Percentiles rank a stretch among this genome's conserved stretches.
These are phyloP conservation scores for Trichogramma evanescens DNA, from an alignment of 2,888 invertebrate species.

Conservation along the genomic window DNA sequence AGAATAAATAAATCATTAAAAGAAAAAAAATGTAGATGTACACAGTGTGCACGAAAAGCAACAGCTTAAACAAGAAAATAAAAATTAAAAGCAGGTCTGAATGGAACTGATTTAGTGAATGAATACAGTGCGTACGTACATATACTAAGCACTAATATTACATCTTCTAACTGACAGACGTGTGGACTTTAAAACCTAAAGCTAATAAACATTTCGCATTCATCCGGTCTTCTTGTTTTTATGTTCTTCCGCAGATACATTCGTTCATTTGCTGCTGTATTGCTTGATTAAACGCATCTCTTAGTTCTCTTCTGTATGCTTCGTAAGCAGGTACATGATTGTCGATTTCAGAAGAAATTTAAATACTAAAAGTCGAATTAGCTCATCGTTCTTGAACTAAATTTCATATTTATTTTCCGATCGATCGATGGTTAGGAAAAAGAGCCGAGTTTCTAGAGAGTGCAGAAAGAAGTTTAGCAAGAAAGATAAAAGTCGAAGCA, in stretches of 20 bases:
- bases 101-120: constrained; percentile 38
- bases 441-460: constrained; percentile 5
- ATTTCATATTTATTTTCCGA: neutral
- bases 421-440: constrained; percentile 10
- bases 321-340: no score
- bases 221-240: constrained; percentile 48
- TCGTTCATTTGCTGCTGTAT: no score
- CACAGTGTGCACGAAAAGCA: neutral
- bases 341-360: no score
- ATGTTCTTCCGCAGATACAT: constrained; percentile 36
- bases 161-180: constrained; percentile 47
- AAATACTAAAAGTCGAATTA: neutral
- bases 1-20: neutral
- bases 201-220: constrained; percentile 48
- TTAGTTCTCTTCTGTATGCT: no score
- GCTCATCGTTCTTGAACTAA: neutral
- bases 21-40: neutral
- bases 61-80: neutral
- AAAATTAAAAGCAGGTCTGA: constrained; percentile 23
- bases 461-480: neutral
- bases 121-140: constrained; percentile 31
- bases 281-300: no score
- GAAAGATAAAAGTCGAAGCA: constrained; percentile 9
- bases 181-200: constrained; percentile 48
- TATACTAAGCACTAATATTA: constrained; percentile 46